Conservation (phyloP, 1,140 invertebrate genomes). For the Tetramorium simillimum region DNA sequence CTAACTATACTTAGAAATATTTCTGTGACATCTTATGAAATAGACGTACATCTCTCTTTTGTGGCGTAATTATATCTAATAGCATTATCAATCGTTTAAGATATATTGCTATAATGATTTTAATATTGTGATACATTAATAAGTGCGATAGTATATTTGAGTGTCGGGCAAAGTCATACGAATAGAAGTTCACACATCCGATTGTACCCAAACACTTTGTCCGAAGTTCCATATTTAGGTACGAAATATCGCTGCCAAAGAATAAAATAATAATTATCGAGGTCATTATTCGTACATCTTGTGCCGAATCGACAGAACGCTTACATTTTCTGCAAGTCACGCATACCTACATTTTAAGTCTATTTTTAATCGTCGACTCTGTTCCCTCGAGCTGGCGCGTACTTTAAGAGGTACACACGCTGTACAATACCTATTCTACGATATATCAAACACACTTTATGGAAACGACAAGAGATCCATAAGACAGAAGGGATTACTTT, state of each 20-base stretch:
- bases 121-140: conserved; percentile 1
- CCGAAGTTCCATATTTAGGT: background rate
- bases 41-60: conserved; percentile 1
- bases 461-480: conserved; percentile 36
- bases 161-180: conserved; percentile 1
- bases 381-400: conserved; percentile 38
- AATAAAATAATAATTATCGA: background rate
- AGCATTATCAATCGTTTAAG: background rate
- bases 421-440: conserved; percentile 54
- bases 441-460: conserved; percentile 40
- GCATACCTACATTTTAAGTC: conserved; percentile 9
- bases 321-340: background rate
- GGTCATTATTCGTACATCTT: conserved; percentile 14
- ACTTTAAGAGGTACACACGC: conserved; percentile 28
- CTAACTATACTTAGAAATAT: conserved; percentile 27
- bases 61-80: background rate
- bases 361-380: background rate
- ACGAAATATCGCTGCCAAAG: conserved; percentile 4
- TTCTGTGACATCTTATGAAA: background rate
- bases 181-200: conserved; percentile 18
- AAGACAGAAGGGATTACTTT: conserved; percentile 16
- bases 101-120: conserved; percentile 15
- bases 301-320: conserved; percentile 8
- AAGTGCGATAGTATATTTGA: conserved; percentile 18
- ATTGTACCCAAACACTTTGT: conserved; percentile 13